These are phyloP conservation scores for Coilia nasus DNA, from an alignment of 2,797 vertebrate genomes.

Conservation along the genomic window DNA sequence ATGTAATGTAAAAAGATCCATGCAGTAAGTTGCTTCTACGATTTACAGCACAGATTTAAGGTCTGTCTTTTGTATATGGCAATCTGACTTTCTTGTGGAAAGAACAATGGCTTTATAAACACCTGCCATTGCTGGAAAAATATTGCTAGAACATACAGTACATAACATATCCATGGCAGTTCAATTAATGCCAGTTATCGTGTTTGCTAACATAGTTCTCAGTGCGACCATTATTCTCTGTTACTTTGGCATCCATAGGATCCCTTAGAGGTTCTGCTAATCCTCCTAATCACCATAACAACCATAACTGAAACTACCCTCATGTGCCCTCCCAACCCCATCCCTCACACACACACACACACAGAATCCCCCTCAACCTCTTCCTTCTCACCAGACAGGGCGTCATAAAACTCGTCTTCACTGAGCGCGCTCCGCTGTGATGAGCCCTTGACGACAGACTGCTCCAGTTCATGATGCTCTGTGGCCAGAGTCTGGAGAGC, in stretches of 20 bases:
- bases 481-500: slow-evolving; percentile 93
- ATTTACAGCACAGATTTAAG: no score
- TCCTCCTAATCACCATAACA: background rate
- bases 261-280: background rate
- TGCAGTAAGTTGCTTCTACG: no score
- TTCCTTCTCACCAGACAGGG: slow-evolving; percentile 84
- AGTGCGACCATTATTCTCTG: background rate
- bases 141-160: no score
- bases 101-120: no score
- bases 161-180: background rate
- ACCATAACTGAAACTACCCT: background rate
- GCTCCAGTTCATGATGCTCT: slow-evolving; percentile 94
- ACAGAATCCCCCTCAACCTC: background rate
- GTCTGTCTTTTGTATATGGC: no score
- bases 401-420: slow-evolving; percentile 96
- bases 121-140: no score
- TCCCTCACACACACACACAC: background rate
- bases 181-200: background rate
- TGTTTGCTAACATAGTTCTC: background rate
- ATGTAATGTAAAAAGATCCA: no score
- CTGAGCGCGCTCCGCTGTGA: slow-evolving; percentile 84
- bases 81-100: no score
- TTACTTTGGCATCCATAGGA: background rate
- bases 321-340: background rate
- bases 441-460: slow-evolving; percentile 89